Base-by-base conservation (phyloP, 30 jellyfish, hydroid and myxozoan species). In the Morbakka virulenta region DNA sequence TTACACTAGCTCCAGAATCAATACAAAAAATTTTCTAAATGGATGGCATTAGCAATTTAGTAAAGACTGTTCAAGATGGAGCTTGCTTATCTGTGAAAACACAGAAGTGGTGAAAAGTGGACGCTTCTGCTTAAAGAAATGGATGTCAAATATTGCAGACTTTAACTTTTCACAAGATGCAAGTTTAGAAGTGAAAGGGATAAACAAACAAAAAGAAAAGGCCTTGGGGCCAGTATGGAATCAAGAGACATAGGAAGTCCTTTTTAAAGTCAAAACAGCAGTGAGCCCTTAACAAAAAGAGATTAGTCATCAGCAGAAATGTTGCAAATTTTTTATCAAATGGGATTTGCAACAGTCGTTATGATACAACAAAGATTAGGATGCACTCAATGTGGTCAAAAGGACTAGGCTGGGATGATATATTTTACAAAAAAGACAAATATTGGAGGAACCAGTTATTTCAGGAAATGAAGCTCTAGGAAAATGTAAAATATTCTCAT, bases 171-270 rank as follows among this genome's bases (percentile, higher is more conserved):
- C 57, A 6, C 57, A 41, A 41, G 57, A 41, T 17, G 17, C 17
- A 41, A 41, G 9, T 6, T 17, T 6, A 41, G 57, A 41, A 41
- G 9, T 41, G 17, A 64, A 64, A 3, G 1, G 3, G 6, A 4
- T 24, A 11, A 74, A 50, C 4, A 20, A 1, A 2, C 50, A 51
- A 13, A 12, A 30, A 13, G 71, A 77, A 28, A 77, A 77, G 71
- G 72, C 63, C 26, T 72, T 77, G 29, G 88, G 88, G 3, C 24
- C 47, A 13, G 28, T 30, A 63, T 77, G 88, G 88, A 62, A 62
- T 6, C 35, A 20, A 3, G 26, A 9, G 14, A 32, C 41, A 12
- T 84, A 77, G 22, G 1, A 61, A 12, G 30, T 77, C 20, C 17
- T 28, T n/a, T 12, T 35, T 33, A 27, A 76, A 29, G 32, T 52